Evolutionary conservation across 1,140 invertebrate genomes (phyloP), one percentile per base, ranked within the genome.

Genomic region (Drosophila tsacasi): DNA sequence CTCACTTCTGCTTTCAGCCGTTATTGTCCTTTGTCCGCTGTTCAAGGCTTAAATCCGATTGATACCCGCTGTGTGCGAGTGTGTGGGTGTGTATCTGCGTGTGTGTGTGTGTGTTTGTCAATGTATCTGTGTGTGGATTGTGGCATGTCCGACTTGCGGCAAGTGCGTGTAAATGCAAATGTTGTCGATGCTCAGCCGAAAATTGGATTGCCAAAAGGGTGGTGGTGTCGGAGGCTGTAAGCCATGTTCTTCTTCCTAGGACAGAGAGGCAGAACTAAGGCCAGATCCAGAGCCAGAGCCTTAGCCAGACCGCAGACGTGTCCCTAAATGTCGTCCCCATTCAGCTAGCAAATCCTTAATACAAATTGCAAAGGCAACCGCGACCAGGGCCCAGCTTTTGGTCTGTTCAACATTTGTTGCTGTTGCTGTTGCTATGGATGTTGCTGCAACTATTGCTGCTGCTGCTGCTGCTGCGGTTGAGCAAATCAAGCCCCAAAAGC

Each of bases 151-250:
- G 42, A 85, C 57, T 61, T 85, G 83, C 60, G 82, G 82, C 82
- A 82, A 85, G 82, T 85, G 84, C 81, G 81, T 89, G 80, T 90
- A 89, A 89, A 89, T 89, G 84, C 81, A 89, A 89, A 89, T 87
- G 77, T 72, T 83, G 77, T 83, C 84, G 81, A 89, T 89, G 84
- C 79, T 79, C 66, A 75, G 84, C 78, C 85, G 78, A 89, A 89
- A 89, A 89, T 89, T 89, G 84, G 86, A 89, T 89, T 89, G 82
- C 21, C 35, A 12, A 39, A 57, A 25, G 54, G 54, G 54, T 35
- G 35, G 54, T 35, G 35, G 49, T 46, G 3, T 25, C 17, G 35
- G 39, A 54, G 30, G 52, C 30, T 4, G 13, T 8, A 44, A 89
- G 49, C 76, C 46, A 47, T 85, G 83, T 77, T 77, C 54, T 23